Evolutionary conservation across 1,140 invertebrate species (phyloP).

Genomic region (Drosophila parvula): DNA sequence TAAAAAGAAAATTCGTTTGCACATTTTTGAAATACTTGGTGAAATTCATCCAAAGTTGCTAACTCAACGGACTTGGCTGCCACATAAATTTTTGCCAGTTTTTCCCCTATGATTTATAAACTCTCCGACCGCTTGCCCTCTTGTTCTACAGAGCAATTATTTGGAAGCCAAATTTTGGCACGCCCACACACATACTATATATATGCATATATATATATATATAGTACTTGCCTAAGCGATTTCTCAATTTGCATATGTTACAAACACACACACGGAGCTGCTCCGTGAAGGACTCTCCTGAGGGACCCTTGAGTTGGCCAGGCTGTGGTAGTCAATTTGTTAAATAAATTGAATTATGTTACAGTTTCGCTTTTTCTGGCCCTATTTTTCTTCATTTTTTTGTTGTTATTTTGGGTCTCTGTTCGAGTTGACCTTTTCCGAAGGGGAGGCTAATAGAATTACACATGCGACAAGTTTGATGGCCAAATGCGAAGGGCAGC

Average conservation of each 20-base stretch:
- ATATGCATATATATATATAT: not conserved
- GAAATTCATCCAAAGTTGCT: constrained; percentile 36
- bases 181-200: constrained; percentile 29
- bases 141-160: constrained; percentile 63
- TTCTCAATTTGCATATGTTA: constrained; percentile 79
- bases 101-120: constrained; percentile 51
- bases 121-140: no score
- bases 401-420: constrained; percentile 36
- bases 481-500: constrained; percentile 25
- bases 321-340: constrained; percentile 76
- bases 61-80: constrained; percentile 29
- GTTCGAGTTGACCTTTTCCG: constrained; percentile 48
- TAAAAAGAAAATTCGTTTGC: constrained; percentile 29
- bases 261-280: constrained; percentile 11
- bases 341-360: constrained; percentile 80
- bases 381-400: constrained; percentile 17
- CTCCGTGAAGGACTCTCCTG: constrained; percentile 24
- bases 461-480: constrained; percentile 56
- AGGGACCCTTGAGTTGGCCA: constrained; percentile 48
- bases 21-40: constrained; percentile 40
- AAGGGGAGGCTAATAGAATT: constrained; percentile 56
- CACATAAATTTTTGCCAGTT: constrained; percentile 43
- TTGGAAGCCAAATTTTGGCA: constrained; percentile 56
- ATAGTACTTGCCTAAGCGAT: constrained; percentile 59
- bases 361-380: constrained; percentile 38